These are phyloP conservation scores for Eupeodes latifasciatus DNA, from an alignment of 2,888 invertebrate species.

Conservation along the genomic window DNA sequence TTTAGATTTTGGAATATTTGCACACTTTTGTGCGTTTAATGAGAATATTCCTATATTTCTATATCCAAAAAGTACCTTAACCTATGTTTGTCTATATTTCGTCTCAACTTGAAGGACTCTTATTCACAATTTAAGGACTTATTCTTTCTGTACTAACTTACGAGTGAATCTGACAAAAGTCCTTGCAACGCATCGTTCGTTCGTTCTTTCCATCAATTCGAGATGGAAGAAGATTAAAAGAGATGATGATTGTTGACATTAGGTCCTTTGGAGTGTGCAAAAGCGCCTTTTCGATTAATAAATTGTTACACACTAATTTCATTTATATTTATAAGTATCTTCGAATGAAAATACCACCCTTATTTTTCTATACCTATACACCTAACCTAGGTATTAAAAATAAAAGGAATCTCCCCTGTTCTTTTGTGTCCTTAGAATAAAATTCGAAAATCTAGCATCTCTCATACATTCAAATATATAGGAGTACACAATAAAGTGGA, in stretches of 20 bases:
- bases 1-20: conserved; percentile 48
- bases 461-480: neutral
- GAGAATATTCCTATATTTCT: neutral
- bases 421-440: neutral
- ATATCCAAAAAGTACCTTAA: no score
- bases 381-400: no score
- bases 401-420: neutral
- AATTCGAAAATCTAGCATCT: conserved; percentile 49
- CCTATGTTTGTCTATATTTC: conserved; percentile 21
- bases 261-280: conserved; percentile 44
- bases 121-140: conserved; percentile 20
- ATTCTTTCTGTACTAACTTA: neutral
- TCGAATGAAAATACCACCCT: neutral
- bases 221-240: neutral
- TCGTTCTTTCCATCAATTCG: no score
- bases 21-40: conserved; percentile 54
- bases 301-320: conserved; percentile 74
- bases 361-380: neutral
- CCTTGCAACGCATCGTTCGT: no score
- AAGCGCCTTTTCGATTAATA: conserved; percentile 66
- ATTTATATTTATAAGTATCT: conserved; percentile 67
- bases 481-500: conserved; percentile 62
- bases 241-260: conserved; percentile 71
- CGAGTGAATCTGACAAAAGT: neutral
- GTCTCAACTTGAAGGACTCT: conserved; percentile 3